phyloP scores from a whole-genome alignment of 2,113 vertebrate genomes.

The Fukomys damarensis region DNA sequence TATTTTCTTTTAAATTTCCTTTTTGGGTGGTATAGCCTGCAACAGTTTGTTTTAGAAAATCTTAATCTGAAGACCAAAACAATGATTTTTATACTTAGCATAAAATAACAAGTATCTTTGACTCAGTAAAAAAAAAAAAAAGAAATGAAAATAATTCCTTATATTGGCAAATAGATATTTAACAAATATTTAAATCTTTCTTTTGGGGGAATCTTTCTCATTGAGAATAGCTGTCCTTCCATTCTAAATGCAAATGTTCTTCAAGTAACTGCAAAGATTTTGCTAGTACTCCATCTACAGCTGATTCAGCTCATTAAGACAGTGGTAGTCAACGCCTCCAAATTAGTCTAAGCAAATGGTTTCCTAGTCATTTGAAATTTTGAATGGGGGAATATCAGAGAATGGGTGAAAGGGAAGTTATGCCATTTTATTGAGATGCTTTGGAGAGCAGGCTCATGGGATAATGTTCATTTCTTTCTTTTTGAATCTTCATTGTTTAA shows the following conservation, averaged over 20 bases:
- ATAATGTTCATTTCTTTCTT: neutral
- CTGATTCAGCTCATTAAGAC: neutral
- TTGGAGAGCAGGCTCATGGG: neutral
- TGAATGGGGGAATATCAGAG: neutral
- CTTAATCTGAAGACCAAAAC: neutral
- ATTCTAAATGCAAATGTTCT: neutral
- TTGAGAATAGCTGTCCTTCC: neutral
- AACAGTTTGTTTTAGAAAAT: neutral
- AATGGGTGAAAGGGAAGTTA: neutral
- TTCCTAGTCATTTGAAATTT: neutral
- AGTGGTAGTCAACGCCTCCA: neutral
- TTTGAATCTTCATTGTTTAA: neutral
- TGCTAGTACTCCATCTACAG: neutral
- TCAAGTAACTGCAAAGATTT: neutral
- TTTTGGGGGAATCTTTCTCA: neutral
- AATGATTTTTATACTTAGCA: neutral
- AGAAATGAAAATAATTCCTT: neutral
- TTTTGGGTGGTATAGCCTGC: neutral
- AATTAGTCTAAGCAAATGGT: neutral
- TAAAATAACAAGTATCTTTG: neutral
- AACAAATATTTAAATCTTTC: neutral
- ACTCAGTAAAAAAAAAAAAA: neutral
- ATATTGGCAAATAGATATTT: neutral
- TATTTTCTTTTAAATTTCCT: neutral
- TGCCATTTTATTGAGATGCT: neutral